Evolutionary conservation across 1,140 invertebrate genomes (phyloP).

Genomic region (Lepidotrigona ventralis): DNA sequence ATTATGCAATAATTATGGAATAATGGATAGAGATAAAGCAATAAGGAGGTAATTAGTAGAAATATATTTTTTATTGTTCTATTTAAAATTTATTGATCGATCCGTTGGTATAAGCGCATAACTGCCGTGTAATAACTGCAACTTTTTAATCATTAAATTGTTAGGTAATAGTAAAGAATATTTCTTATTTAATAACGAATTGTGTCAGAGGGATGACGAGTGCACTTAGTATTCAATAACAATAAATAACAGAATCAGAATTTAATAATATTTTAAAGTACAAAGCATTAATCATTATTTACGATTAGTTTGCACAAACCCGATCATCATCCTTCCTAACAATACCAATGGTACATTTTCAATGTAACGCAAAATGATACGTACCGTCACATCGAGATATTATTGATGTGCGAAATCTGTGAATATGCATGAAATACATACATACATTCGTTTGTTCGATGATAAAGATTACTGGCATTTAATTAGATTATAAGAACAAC

Average conservation of each 20-base stretch:
- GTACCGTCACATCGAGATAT: background rate
- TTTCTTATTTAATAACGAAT: slow-evolving; percentile 28
- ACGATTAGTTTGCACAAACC: background rate
- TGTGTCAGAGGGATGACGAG: background rate
- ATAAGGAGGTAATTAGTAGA: background rate
- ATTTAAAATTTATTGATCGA: slow-evolving; percentile 48
- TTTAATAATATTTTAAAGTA: slow-evolving; percentile 4
- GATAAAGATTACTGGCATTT: background rate
- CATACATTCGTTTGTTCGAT: background rate
- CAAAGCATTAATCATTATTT: background rate
- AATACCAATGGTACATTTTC: background rate
- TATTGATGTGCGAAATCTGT: background rate
- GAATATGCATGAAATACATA: no score
- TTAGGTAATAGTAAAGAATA: slow-evolving; percentile 26
- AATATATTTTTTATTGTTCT: background rate
- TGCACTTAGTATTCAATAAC: background rate
- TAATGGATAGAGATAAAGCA: background rate
- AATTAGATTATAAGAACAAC: no score
- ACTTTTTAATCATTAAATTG: slow-evolving; percentile 23
- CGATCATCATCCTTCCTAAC: background rate
- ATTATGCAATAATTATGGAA: background rate
- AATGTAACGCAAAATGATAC: background rate
- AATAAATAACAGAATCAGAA: slow-evolving; percentile 14
- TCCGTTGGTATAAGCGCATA: slow-evolving; percentile 22
- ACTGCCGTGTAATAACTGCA: background rate